phyloP scores from a whole-genome alignment of 2,888 invertebrate species.

The Macrophya alboannulata region DNA sequence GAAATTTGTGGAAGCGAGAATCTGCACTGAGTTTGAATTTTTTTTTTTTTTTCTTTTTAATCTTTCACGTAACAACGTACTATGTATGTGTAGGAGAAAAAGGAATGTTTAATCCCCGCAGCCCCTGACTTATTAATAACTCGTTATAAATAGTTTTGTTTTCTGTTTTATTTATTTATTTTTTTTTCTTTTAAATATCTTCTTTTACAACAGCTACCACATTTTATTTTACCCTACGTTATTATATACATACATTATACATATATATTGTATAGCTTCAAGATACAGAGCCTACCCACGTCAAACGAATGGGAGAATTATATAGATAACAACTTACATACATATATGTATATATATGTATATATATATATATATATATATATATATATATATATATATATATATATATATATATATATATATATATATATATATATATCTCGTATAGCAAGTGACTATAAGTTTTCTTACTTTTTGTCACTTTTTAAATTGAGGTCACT shows the following conservation, averaged over 20 bases:
- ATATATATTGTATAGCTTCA: neutral
- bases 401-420: too few relatives aligned
- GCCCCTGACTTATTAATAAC: neutral
- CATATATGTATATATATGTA: too few relatives aligned
- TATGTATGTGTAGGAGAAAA: neutral
- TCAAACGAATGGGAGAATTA: constrained; percentile 5
- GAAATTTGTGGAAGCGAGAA: neutral
- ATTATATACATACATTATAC: neutral
- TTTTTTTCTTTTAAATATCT: neutral
- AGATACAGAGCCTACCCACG: constrained; percentile 4
- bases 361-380: too few relatives aligned
- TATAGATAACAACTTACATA: neutral
- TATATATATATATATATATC: too few relatives aligned
- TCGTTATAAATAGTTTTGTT: neutral
- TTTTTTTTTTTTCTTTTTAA: neutral
- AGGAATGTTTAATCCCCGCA: neutral
- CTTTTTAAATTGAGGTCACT: constrained; percentile 13
- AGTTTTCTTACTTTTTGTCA: constrained; percentile 23
- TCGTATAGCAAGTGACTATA: neutral
- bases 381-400: too few relatives aligned
- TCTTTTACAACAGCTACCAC: neutral
- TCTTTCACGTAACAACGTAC: neutral
- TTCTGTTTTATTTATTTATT: too few relatives aligned
- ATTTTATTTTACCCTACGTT: neutral
- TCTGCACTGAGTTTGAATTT: neutral